Conservation (phyloP, 2,113 vertebrate species). For the Lamprotornis superbus region DNA sequence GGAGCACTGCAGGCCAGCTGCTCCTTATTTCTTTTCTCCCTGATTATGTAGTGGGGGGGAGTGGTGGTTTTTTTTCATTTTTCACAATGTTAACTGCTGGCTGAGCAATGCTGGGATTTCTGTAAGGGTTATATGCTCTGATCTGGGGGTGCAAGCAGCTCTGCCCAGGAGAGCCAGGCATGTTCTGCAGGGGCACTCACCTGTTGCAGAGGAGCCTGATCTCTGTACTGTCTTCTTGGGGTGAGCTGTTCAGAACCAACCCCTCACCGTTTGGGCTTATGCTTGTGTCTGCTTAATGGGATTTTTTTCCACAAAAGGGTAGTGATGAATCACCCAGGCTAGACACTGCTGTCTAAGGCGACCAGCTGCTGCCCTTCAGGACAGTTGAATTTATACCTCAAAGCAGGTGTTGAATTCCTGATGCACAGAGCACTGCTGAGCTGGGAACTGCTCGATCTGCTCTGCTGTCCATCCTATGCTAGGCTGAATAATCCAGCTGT, state of each 20-base stretch:
- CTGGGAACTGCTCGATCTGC: background rate
- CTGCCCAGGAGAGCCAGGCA: background rate
- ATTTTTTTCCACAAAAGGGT: slow-evolving; percentile 9
- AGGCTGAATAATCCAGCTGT: background rate
- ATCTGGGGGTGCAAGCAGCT: background rate
- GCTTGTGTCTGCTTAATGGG: slow-evolving; percentile 12
- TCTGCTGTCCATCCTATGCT: background rate
- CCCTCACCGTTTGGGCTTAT: background rate
- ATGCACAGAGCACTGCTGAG: background rate
- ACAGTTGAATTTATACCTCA: background rate
- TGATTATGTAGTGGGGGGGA: background rate
- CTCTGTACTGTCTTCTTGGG: background rate
- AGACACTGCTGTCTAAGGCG: slow-evolving; percentile 36
- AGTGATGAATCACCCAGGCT: slow-evolving; percentile 47
- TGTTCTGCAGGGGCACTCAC: background rate
- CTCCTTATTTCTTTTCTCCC: background rate
- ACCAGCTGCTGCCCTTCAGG: slow-evolving; percentile 53
- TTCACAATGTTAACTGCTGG: background rate
- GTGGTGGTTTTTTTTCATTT: background rate
- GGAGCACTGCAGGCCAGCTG: background rate
- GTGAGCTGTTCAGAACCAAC: background rate
- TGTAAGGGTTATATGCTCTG: background rate
- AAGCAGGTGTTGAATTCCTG: background rate
- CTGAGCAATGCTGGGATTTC: background rate
- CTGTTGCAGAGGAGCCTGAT: background rate